Conservation (phyloP, 2,797 vertebrate species). For the Lagodon rhomboides region DNA sequence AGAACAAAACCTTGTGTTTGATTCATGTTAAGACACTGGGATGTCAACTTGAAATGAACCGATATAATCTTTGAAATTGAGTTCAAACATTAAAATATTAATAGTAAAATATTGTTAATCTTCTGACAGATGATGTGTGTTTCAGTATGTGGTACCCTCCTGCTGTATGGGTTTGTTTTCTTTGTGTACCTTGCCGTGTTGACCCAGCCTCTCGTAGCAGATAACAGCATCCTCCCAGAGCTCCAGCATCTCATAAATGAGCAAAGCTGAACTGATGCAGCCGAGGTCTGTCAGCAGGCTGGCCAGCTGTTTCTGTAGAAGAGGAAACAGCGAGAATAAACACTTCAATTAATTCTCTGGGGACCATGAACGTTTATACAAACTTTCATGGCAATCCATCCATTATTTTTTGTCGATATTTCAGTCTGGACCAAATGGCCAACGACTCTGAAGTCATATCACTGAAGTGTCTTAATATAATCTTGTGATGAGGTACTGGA, state of each 20-base stretch:
- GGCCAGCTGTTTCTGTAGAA: slow-evolving; percentile 91
- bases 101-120: not conserved
- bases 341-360: too few relatives aligned
- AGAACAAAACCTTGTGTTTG: too few relatives aligned
- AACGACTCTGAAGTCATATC: not conserved
- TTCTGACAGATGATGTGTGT: not conserved
- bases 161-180: not conserved
- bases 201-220: slow-evolving; percentile 93
- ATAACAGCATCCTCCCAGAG: slow-evolving; percentile 97
- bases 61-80: not conserved
- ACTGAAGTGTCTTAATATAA: too few relatives aligned
- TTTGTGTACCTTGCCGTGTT: slow-evolving; percentile 92
- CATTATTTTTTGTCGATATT: not conserved
- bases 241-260: slow-evolving; percentile 93
- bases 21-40: too few relatives aligned
- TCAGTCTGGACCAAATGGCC: not conserved
- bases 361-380: not conserved
- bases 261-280: slow-evolving; percentile 92
- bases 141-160: not conserved
- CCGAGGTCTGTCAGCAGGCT: slow-evolving; percentile 92
- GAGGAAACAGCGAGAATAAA: not conserved
- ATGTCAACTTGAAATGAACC: too few relatives aligned
- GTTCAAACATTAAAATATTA: not conserved
- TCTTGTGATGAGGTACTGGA: not conserved
- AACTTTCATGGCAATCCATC: not conserved